These are phyloP conservation scores for Scolopax rusticola DNA, from an alignment of 2,797 vertebrate species.

Conservation along the genomic window DNA sequence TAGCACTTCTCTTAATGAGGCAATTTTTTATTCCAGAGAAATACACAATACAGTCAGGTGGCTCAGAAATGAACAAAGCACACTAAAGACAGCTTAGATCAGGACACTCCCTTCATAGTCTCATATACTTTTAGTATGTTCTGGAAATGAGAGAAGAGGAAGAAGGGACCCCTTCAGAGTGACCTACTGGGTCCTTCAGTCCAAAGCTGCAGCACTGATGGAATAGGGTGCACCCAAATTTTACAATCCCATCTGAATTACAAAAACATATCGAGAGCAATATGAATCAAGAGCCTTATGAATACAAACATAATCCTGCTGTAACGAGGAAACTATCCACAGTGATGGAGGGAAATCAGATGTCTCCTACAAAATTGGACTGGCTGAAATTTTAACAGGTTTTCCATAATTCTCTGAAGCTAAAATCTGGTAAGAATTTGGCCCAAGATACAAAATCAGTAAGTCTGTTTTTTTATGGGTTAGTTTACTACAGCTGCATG, in stretches of 20 bases:
- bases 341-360: background rate
- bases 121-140: background rate
- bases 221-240: background rate
- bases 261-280: background rate
- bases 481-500: background rate
- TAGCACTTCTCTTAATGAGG: background rate
- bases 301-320: background rate
- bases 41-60: too few relatives aligned
- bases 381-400: background rate
- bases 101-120: background rate
- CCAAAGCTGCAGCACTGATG: background rate
- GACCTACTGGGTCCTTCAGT: background rate
- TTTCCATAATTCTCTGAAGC: background rate
- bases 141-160: background rate
- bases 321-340: background rate
- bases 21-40: background rate
- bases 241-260: background rate
- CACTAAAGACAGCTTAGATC: background rate
- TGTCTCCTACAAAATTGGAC: background rate
- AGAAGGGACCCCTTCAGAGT: background rate
- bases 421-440: background rate
- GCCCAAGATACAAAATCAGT: background rate
- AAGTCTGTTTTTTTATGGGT: background rate
- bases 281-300: background rate
- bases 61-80: background rate